Evolutionary conservation across 2,888 invertebrate species (phyloP).

Genomic region (Eristalis intricaria): DNA sequence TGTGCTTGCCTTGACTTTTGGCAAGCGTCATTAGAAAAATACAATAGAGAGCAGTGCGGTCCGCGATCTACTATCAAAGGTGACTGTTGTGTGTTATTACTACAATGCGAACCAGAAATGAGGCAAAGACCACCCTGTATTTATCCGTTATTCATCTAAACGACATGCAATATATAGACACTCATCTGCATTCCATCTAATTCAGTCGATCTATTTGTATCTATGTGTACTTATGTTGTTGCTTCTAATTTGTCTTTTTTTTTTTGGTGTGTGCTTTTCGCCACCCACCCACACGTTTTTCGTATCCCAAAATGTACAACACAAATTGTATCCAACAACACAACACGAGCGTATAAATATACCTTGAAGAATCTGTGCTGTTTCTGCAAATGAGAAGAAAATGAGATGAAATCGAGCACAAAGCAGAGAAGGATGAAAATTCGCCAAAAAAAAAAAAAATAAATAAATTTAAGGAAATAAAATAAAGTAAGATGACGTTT

Average conservation of each 20-base stretch:
- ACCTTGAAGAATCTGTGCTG: not conserved
- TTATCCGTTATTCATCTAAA: not conserved
- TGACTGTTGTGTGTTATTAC: too few relatives aligned
- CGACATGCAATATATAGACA: not conserved
- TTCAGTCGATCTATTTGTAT: constrained; percentile 10
- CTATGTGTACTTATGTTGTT: not conserved
- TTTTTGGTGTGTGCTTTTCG: not conserved
- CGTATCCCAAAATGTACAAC: not conserved
- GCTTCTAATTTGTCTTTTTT: too few relatives aligned
- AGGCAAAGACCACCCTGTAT: not conserved
- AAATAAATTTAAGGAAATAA: not conserved
- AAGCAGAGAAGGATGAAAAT: not conserved
- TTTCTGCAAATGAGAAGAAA: not conserved
- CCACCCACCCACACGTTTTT: not conserved
- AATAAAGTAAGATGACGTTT: constrained; percentile 29
- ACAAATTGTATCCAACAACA: not conserved
- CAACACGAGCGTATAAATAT: constrained; percentile 27
- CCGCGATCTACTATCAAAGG: too few relatives aligned
- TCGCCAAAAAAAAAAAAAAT: constrained; percentile 1
- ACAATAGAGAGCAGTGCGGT: too few relatives aligned
- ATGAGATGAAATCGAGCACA: not conserved
- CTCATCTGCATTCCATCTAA: constrained; percentile 21
- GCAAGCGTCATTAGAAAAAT: too few relatives aligned
- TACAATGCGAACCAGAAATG: too few relatives aligned
- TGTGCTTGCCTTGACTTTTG: too few relatives aligned